phyloP scores from a whole-genome alignment of 92 coral and sea anemone genomes.

The Micromussa lordhowensis region DNA sequence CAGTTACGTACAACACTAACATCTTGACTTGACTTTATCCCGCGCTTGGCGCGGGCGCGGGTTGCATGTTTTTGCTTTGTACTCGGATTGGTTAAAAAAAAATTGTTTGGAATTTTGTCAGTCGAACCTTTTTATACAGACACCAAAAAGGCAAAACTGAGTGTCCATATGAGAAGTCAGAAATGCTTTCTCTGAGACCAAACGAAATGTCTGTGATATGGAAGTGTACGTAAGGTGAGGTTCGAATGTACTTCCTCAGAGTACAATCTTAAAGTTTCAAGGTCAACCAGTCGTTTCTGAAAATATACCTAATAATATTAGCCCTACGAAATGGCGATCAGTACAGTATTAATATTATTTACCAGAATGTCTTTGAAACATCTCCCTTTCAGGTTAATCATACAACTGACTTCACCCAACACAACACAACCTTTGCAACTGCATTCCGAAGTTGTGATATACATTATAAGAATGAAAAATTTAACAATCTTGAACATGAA shows the following conservation, averaged over 20 bases:
- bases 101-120: too few relatives aligned
- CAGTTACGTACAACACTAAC: too few relatives aligned
- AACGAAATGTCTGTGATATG: too few relatives aligned
- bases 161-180: too few relatives aligned
- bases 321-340: background rate
- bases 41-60: background rate
- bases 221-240: too few relatives aligned
- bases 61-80: background rate
- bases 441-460: background rate
- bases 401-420: background rate
- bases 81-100: background rate
- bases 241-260: too few relatives aligned
- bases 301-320: background rate
- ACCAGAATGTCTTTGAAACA: background rate
- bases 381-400: background rate
- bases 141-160: too few relatives aligned
- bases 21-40: background rate
- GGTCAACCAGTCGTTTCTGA: too few relatives aligned
- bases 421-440: background rate
- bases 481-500: background rate
- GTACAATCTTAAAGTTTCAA: too few relatives aligned
- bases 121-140: too few relatives aligned
- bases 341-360: background rate
- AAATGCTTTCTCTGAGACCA: too few relatives aligned
- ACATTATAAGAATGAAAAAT: background rate